Evolutionary conservation across 2,113 vertebrate species (phyloP).

Genomic region (Coracopsis vasa): DNA sequence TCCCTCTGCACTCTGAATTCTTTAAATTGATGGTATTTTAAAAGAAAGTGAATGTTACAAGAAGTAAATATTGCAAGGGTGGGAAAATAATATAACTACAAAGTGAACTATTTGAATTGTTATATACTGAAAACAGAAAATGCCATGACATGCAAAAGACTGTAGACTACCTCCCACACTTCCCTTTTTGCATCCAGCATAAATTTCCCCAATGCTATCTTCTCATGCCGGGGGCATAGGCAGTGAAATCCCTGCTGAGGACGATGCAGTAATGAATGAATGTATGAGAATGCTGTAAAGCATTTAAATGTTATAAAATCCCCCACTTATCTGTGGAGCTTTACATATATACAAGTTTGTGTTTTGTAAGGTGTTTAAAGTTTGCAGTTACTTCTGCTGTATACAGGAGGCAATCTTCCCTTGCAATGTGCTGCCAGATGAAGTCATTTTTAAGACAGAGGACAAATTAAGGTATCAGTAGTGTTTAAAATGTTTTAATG

Average conservation of each 20-base stretch:
- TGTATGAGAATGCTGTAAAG: background rate
- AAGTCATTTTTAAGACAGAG: background rate
- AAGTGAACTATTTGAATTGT: background rate
- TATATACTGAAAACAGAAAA: background rate
- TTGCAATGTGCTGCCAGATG: background rate
- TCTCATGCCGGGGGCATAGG: background rate
- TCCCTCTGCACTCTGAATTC: background rate
- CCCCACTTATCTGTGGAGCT: background rate
- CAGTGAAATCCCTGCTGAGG: background rate
- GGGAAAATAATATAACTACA: background rate
- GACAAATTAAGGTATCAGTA: background rate
- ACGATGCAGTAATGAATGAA: background rate
- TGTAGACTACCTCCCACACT: background rate
- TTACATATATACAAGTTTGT: background rate
- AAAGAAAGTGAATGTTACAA: background rate
- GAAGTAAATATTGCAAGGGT: background rate
- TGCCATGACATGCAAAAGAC: background rate
- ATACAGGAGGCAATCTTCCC: background rate
- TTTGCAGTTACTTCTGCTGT: background rate
- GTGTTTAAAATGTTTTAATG: background rate
- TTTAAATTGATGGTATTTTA: background rate
- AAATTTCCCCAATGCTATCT: background rate
- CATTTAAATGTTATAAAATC: background rate
- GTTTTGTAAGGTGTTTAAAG: background rate
- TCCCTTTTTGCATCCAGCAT: background rate